phyloP scores from a whole-genome alignment of 2,888 invertebrate genomes.

The Drosophila leonis region DNA sequence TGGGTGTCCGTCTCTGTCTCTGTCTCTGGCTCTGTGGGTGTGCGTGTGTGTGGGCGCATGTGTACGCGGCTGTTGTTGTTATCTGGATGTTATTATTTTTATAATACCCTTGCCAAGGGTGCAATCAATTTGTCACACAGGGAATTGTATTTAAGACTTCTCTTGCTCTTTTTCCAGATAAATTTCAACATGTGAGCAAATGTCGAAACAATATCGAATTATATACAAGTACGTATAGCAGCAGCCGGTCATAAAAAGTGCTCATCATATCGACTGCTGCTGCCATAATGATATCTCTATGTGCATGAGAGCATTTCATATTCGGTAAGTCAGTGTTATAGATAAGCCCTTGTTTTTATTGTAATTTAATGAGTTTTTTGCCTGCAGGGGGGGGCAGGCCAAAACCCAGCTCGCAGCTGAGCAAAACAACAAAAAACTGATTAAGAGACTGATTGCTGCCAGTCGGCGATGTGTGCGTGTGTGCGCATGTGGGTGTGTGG shows the following conservation, averaged over 20 bases:
- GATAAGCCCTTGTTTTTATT: constrained; percentile 42
- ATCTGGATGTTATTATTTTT: constrained; percentile 20
- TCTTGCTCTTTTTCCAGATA: background rate
- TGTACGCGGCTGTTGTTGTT: constrained; percentile 1
- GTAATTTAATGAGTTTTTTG: constrained; percentile 72
- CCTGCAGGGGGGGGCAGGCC: constrained; percentile 20
- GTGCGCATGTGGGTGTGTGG: background rate
- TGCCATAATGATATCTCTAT: background rate
- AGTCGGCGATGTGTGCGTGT: background rate
- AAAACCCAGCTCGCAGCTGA: constrained; percentile 16
- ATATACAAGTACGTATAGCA: background rate
- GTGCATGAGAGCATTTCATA: constrained; percentile 3
- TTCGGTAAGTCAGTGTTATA: background rate
- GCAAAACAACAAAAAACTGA: constrained; percentile 20
- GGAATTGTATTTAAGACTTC: background rate
- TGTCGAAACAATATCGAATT: background rate
- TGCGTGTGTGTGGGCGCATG: constrained; percentile 4
- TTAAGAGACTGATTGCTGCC: constrained; percentile 23
- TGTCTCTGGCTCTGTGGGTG: constrained; percentile 4
- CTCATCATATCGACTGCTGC: background rate
- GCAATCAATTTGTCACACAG: background rate
- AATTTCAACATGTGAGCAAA: background rate
- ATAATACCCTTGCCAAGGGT: constrained; percentile 7
- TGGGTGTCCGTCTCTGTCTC: background rate
- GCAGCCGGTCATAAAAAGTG: background rate